phyloP scores from a whole-genome alignment of 2,888 invertebrate species.

The Spodoptera littoralis region DNA sequence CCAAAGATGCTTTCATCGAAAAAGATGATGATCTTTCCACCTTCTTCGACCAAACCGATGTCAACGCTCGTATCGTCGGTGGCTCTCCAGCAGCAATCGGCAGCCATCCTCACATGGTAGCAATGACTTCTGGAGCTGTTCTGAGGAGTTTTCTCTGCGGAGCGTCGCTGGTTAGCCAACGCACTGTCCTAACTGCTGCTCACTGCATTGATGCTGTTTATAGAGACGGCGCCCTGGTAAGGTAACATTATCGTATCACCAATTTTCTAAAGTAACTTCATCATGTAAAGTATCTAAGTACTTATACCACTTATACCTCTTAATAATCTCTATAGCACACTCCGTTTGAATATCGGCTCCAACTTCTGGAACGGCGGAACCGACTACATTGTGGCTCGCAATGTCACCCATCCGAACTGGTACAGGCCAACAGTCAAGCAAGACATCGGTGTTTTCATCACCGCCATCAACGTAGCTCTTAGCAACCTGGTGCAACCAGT shows the following conservation, averaged over 20 bases:
- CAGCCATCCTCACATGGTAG: constrained; percentile 71
- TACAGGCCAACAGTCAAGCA: constrained; percentile 67
- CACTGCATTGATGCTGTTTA: constrained; percentile 67
- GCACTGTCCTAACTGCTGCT: constrained; percentile 74
- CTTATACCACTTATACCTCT: background rate
- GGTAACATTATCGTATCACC: constrained; percentile 6
- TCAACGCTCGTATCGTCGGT: constrained; percentile 70
- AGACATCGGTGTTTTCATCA: constrained; percentile 72
- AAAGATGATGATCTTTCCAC: constrained; percentile 46
- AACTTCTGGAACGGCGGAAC: constrained; percentile 70
- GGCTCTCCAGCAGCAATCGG: constrained; percentile 65
- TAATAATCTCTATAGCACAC: constrained; percentile 53
- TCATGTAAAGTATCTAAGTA: background rate
- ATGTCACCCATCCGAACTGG: constrained; percentile 74
- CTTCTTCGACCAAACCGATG: constrained; percentile 68
- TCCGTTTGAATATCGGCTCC: constrained; percentile 71
- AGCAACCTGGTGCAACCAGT: constrained; percentile 47
- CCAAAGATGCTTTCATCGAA: constrained; percentile 20
- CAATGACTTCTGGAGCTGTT: constrained; percentile 60
- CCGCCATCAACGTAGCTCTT: constrained; percentile 46
- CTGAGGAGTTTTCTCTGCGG: constrained; percentile 71
- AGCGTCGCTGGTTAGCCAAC: constrained; percentile 65
- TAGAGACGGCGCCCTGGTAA: constrained; percentile 19
- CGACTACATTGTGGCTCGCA: constrained; percentile 60
- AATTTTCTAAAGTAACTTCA: background rate